A percentile compares a stretch with the other conserved stretches of the same genome.
Conservation (phyloP, 2,888 invertebrate genomes). For the Venusia cambrica region DNA sequence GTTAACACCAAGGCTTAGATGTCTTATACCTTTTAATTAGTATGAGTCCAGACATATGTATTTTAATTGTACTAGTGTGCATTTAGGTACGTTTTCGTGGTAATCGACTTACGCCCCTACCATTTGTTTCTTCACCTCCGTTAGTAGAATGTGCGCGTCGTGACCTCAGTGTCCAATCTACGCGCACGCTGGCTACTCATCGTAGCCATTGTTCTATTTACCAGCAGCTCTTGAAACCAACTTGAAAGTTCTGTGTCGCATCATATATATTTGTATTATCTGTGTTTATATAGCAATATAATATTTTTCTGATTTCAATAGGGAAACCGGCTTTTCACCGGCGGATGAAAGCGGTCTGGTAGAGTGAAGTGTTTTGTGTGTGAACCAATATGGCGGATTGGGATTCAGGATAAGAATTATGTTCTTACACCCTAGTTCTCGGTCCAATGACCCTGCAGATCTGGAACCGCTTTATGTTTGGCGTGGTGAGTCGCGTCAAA, state of each 20-base stretch:
- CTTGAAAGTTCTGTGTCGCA: slow-evolving; percentile 47
- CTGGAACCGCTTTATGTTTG: slow-evolving; percentile 71
- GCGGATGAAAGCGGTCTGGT: slow-evolving; percentile 30
- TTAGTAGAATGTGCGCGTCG: slow-evolving; percentile 32
- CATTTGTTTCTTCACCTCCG: slow-evolving; percentile 34
- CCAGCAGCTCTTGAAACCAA: slow-evolving; percentile 27
- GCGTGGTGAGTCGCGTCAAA: slow-evolving; percentile 76
- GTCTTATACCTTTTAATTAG: too few relatives aligned
- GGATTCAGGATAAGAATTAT: slow-evolving; percentile 74
- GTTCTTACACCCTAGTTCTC: slow-evolving; percentile 75
- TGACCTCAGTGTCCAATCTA: slow-evolving; percentile 43
- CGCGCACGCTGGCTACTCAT: slow-evolving; percentile 43
- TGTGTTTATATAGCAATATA: slow-evolving; percentile 19
- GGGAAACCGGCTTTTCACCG: slow-evolving; percentile 28
- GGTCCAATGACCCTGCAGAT: slow-evolving; percentile 66
- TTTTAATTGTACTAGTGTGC: too few relatives aligned
- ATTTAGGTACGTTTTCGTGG: slow-evolving; percentile 17
- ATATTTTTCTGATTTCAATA: slow-evolving; percentile 35
- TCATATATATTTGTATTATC: slow-evolving; percentile 15
- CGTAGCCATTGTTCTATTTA: slow-evolving; percentile 47
- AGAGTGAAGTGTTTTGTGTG: slow-evolving; percentile 51
- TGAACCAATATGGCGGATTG: slow-evolving; percentile 65
- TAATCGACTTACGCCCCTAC: slow-evolving; percentile 36
- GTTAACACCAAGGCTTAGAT: too few relatives aligned
- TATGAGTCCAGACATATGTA: too few relatives aligned